phyloP scores from a whole-genome alignment of 2,797 vertebrate genomes.

The Hydrocynus forskahlii region DNA sequence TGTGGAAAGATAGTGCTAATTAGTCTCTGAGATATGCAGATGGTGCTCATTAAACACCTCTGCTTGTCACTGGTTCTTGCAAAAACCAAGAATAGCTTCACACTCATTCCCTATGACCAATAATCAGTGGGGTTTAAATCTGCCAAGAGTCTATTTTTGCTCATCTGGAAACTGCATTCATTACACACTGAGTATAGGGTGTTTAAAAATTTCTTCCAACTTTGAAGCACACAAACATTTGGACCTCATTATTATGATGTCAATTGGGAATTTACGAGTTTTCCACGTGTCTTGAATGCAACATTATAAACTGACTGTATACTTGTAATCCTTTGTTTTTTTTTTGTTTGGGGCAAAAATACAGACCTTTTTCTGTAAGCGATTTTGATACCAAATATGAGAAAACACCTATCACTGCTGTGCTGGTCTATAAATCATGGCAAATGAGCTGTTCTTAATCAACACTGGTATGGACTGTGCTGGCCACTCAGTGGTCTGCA shows the following conservation, averaged over 20 bases:
- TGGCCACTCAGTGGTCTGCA: constrained; percentile 25
- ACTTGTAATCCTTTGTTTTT: not conserved
- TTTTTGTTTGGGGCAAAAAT: constrained; percentile 6
- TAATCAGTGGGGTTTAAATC: constrained; percentile 43
- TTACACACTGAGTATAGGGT: constrained; percentile 16
- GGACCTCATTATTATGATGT: constrained; percentile 7
- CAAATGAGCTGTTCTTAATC: constrained; percentile 16
- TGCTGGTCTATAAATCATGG: not conserved
- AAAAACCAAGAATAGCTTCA: constrained; percentile 44
- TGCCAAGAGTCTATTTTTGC: constrained; percentile 14
- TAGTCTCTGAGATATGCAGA: constrained; percentile 65
- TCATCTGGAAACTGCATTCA: constrained; percentile 18
- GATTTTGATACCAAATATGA: not conserved
- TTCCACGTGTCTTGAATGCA: constrained; percentile 9
- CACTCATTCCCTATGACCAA: constrained; percentile 27
- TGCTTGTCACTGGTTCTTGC: constrained; percentile 62
- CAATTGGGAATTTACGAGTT: constrained; percentile 14
- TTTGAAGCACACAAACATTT: constrained; percentile 3
- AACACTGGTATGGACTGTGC: not conserved
- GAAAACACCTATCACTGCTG: not conserved
- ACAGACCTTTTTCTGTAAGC: not conserved
- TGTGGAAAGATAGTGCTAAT: constrained; percentile 66
- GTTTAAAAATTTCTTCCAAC: constrained; percentile 21
- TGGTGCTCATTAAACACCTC: constrained; percentile 68
- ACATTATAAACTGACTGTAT: not conserved